Evolutionary conservation across 2,797 vertebrate genomes (phyloP), one percentile per base, ranked within the genome.

Genomic region (Micrastur ruficollis): DNA sequence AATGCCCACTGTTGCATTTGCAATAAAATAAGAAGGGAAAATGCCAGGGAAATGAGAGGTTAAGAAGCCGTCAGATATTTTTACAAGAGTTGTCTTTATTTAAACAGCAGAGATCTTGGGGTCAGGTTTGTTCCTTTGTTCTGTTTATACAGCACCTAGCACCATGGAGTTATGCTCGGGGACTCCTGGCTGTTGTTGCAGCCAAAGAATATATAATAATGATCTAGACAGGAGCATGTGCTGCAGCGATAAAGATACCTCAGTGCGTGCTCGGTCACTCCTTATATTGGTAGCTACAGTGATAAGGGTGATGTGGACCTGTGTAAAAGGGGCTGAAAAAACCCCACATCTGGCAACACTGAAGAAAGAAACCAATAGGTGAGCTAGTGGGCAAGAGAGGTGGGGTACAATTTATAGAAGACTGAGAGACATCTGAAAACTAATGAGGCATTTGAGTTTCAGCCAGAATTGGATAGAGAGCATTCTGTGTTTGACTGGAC

Each of bases 201-300:
- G 81, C 58, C 67, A 29, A 50, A 29, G 29, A 52, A 23, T 10
- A 31, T 1, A 2, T 6, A 20, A 4, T 47, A 4, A 38, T 40
- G 47, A 55, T 49, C 19, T n/a, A 26, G 61, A 12, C 14, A 25
- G 70, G 63, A 52, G 53, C 8, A 3, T 10, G 56, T 42, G 65
- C 38, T 31, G 40, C 23, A 23, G 55, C 2, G 1, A 14, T 31
- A 5, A 22, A 72, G 76, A 7, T 6, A 14, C 50, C 40, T 55
- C n/a, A 4, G 17, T 26, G 34, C 44, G 8, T 2, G 0, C 7
- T 19, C 29, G 5, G 9, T 5, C 34, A 32, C 31, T 38, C n/a
- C 26, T 11, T 50, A 1, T 42, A 9, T 25, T 25, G 40, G 52
- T 38, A 14, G 10, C 25, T 38, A 2, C 46, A 23, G 72, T 2